Evolutionary conservation across 1,140 invertebrate genomes (phyloP).

Genomic region (Ptiloglossa arizonensis): DNA sequence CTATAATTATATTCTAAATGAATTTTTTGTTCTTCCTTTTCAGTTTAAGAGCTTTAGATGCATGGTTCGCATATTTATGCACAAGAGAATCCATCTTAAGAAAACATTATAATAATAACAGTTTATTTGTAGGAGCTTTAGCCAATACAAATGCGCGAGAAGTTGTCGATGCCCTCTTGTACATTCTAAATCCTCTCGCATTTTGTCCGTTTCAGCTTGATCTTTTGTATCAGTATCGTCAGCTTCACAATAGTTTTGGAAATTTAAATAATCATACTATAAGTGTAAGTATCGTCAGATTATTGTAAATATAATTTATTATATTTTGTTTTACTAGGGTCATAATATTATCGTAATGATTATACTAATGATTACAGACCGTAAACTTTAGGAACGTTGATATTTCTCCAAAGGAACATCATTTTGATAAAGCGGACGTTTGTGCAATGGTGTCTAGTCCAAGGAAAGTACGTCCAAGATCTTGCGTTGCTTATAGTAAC

Average conservation of each 20-base stretch:
- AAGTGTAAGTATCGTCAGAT: conserved; percentile 77
- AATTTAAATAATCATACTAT: conserved; percentile 84
- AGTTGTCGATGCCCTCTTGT: conserved; percentile 88
- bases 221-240: conserved; percentile 89
- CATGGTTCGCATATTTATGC: conserved; percentile 92
- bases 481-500: conserved; percentile 83
- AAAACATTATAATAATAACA: conserved; percentile 89
- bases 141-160: conserved; percentile 84
- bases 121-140: conserved; percentile 87
- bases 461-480: conserved; percentile 85
- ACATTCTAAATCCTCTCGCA: conserved; percentile 88
- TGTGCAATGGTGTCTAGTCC: conserved; percentile 77
- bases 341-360: neutral
- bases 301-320: conserved; percentile 52
- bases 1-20: conserved; percentile 7
- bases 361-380: conserved; percentile 49
- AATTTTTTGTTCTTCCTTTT: conserved; percentile 65
- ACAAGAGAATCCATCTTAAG: conserved; percentile 91
- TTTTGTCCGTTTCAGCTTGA: conserved; percentile 91
- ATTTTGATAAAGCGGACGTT: conserved; percentile 80
- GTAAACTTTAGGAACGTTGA: conserved; percentile 68
- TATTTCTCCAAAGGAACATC: conserved; percentile 77
- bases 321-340: neutral
- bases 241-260: conserved; percentile 89
- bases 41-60: conserved; percentile 90